Conservation (phyloP, 2,888 invertebrate species). For the Cataglyphis cursor region DNA sequence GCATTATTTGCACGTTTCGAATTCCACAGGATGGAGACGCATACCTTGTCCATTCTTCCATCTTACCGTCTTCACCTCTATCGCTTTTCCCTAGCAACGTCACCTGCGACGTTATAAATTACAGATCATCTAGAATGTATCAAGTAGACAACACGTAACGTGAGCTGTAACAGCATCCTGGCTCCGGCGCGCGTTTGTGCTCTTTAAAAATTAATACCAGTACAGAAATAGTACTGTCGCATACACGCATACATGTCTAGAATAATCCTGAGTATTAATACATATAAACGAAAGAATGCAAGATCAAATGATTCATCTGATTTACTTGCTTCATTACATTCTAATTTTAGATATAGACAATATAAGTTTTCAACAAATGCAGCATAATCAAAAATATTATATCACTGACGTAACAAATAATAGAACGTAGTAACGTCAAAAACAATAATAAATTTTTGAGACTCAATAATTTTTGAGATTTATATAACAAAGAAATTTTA, state of each 20-base stretch:
- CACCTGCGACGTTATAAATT: conserved; percentile 41
- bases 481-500: background rate
- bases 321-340: background rate
- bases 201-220: conserved; percentile 42
- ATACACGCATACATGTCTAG: background rate
- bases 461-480: background rate
- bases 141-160: conserved; percentile 44
- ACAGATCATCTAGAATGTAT: conserved; percentile 49
- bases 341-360: background rate
- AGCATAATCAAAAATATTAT: background rate
- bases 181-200: background rate
- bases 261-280: background rate
- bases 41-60: background rate
- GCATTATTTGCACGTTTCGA: conserved; percentile 41
- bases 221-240: conserved; percentile 4
- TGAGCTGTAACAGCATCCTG: conserved; percentile 12
- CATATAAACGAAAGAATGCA: background rate
- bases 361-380: background rate
- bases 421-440: background rate
- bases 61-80: background rate
- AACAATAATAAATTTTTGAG: background rate
- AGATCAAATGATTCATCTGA: background rate
- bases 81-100: conserved; percentile 4
- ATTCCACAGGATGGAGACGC: conserved; percentile 7
- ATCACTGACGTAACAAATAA: background rate